Conservation (phyloP, 2,113 vertebrate genomes). For the Chlorodrepanis virens region DNA sequence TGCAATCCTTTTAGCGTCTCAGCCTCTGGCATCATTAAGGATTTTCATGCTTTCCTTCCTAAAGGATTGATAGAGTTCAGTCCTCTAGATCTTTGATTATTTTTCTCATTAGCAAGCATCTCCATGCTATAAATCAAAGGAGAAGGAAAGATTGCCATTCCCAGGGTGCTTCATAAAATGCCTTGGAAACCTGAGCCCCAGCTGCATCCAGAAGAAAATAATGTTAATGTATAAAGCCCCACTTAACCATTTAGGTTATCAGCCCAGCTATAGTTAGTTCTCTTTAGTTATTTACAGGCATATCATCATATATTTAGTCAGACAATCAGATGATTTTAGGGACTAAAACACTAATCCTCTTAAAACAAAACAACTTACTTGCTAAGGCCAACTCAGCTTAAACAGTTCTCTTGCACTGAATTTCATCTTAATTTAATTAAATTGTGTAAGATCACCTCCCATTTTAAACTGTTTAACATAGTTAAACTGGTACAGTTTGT, state of each 20-base stretch:
- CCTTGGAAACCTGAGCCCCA: constrained; percentile 52
- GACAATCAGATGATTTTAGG: neutral
- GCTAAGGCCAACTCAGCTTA: neutral
- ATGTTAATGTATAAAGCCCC: neutral
- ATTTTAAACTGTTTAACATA: neutral
- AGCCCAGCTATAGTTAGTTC: neutral
- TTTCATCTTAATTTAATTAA: constrained; percentile 51
- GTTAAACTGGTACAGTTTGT: neutral
- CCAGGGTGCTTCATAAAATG: constrained; percentile 36
- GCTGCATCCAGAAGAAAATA: constrained; percentile 28
- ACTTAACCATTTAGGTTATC: constrained; percentile 23
- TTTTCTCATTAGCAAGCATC: constrained; percentile 62
- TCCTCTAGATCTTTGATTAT: constrained; percentile 55
- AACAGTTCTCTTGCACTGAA: neutral
- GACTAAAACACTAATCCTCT: constrained; percentile 31
- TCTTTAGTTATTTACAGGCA: neutral
- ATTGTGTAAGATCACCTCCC: neutral
- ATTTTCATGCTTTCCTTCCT: constrained; percentile 50
- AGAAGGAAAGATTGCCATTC: constrained; percentile 28
- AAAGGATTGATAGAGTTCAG: constrained; percentile 30
- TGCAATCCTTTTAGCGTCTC: constrained; percentile 20
- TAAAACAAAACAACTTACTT: constrained; percentile 15
- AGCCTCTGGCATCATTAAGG: constrained; percentile 65
- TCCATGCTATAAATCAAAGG: constrained; percentile 44
- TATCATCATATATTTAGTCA: constrained; percentile 27